Evolutionary conservation across 2,888 invertebrate species (phyloP), one percentile per base, ranked within the genome.

Genomic region (Galeruca laticollis): DNA sequence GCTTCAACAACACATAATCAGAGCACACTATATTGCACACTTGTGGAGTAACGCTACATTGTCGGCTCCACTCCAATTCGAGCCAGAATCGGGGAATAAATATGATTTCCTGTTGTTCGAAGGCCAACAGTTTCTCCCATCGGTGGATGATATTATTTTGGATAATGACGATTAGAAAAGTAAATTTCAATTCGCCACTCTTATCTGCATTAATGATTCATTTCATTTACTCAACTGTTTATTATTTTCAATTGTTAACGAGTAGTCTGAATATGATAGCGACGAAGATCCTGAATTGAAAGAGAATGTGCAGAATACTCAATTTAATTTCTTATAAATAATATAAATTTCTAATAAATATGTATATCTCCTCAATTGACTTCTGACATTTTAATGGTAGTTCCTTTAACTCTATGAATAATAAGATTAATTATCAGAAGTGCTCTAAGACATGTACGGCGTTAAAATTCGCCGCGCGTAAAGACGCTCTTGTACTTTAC

Each of bases 31-130:
- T 10, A 68, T 68, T 33, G 37, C 68, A 56, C 37, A 68, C 47
- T 62, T 68, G 62, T 68, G 62, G 54, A 62, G 11, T 26, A 57
- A 68, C 47, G 57, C 68, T 10, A 68, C 68, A 15, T 57, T 57
- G 56, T 62, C 37, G 37, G 52, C 11, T 64, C 47, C 64, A 64
- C 51, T 57, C 21, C 49, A 69, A 69, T 47, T 69, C 8, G 65
- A 64, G 47, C 11, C 65, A 6, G 54, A 64, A 51, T 54, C 43
- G 26, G 57, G 31, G 26, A 57, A 54, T 60, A 11, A 31, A 43
- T 66, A 66, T 57, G 61, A 69, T n/a, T 70, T 70, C 26, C 59
- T 31, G 52, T 69, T 59, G 51, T 69, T 63, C 63, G 52, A 59
- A 63, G 59, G 51, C 35, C 68, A 49, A 63, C 69, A 69, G 40